phyloP scores from a whole-genome alignment of 2,113 vertebrate species.

The Sterna hirundo region DNA sequence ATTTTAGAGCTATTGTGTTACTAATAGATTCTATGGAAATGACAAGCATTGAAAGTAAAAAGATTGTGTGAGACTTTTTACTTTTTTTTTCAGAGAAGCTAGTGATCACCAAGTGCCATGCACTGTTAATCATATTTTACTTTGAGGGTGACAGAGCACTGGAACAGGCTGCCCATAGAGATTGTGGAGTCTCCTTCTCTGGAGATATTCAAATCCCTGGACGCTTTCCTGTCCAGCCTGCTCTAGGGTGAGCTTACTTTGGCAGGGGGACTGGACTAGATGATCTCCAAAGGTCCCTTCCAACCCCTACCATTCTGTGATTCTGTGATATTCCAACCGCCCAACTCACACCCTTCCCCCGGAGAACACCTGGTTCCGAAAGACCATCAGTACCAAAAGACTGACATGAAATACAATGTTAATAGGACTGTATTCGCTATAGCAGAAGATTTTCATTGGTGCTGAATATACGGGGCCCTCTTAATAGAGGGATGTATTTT shows the following conservation, averaged over 20 bases:
- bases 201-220: no score
- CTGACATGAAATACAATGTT: not conserved
- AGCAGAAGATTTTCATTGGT: not conserved
- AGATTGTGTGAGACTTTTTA: not conserved
- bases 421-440: not conserved
- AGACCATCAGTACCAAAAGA: not conserved
- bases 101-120: not conserved
- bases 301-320: no score
- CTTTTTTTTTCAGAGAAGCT: not conserved
- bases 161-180: no score
- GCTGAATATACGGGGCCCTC: not conserved
- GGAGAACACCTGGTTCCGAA: not conserved
- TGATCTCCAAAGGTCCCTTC: no score
- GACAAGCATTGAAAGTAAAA: not conserved
- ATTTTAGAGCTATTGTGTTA: not conserved
- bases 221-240: no score
- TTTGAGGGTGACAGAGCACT: no score
- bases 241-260: no score
- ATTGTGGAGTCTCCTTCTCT: no score
- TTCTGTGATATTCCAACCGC: no score
- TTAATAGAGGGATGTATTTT: not conserved
- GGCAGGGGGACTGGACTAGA: no score
- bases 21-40: not conserved
- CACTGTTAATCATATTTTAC: not conserved
- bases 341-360: not conserved